Conservation (phyloP, 2,797 vertebrate species). For the Rhyacichthys aspro region DNA sequence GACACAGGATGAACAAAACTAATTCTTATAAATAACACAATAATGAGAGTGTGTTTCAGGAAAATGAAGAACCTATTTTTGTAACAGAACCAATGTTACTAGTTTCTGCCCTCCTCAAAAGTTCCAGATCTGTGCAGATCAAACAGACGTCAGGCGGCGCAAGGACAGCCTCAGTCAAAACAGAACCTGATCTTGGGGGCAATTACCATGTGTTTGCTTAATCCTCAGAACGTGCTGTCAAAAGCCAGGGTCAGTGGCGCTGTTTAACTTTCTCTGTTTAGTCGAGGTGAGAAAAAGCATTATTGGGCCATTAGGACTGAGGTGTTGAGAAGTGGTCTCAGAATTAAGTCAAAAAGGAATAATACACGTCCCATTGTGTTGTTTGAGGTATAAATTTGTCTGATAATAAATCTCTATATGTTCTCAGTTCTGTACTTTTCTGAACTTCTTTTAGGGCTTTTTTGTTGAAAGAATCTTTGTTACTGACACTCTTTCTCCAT, state of each 20-base stretch:
- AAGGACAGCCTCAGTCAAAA: slow-evolving; percentile 74
- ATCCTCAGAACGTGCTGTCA: slow-evolving; percentile 69
- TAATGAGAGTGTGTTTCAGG: too few species aligned
- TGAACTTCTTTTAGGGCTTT: slow-evolving; percentile 6
- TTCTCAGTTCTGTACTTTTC: slow-evolving; percentile 6
- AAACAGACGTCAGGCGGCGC: slow-evolving; percentile 61
- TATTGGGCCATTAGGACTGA: slow-evolving; percentile 71
- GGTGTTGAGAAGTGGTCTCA: slow-evolving; percentile 40
- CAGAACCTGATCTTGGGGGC: slow-evolving; percentile 71
- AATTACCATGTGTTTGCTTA: slow-evolving; percentile 76
- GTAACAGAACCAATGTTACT: too few species aligned
- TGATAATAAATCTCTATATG: not conserved
- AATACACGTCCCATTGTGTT: not conserved
- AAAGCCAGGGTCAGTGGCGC: slow-evolving; percentile 66
- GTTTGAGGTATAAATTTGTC: not conserved
- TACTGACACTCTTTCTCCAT: slow-evolving; percentile 35
- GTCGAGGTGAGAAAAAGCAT: slow-evolving; percentile 55
- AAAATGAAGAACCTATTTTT: too few species aligned
- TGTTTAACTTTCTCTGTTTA: slow-evolving; percentile 56
- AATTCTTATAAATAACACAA: too few species aligned
- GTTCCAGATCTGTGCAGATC: slow-evolving; percentile 61
- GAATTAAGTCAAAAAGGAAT: not conserved
- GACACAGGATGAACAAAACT: too few species aligned
- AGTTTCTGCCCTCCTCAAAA: too few species aligned
- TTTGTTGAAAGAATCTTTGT: slow-evolving; percentile 25